Conservation (phyloP, 2,797 vertebrate genomes). For the Caiman crocodilus region DNA sequence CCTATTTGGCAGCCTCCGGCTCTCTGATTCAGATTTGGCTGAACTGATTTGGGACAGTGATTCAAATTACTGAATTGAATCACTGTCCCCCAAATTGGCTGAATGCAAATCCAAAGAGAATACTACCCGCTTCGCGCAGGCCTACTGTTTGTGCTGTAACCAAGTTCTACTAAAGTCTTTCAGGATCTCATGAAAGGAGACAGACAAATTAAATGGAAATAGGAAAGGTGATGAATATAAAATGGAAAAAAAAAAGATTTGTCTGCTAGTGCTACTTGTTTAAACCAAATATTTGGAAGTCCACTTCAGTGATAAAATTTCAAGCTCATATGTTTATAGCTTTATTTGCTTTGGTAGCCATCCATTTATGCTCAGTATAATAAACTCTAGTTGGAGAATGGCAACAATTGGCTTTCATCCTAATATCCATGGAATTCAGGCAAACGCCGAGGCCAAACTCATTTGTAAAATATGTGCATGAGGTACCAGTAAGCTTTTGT, state of each 20-base stretch:
- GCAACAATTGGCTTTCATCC: neutral
- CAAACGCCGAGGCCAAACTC: neutral
- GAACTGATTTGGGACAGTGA: no score
- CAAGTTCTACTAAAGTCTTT: neutral
- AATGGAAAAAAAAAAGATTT: neutral
- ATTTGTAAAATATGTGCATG: neutral
- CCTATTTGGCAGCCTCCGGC: no score
- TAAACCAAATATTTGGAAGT: neutral
- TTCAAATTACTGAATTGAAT: no score
- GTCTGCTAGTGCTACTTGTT: neutral
- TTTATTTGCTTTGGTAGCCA: neutral
- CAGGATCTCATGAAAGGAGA: neutral
- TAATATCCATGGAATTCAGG: neutral
- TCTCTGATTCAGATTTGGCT: no score
- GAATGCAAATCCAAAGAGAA: no score
- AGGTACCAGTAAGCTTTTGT: neutral
- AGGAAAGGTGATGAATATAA: neutral
- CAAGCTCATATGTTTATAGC: neutral
- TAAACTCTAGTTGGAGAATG: neutral
- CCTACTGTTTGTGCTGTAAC: neutral
- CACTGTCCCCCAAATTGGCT: no score
- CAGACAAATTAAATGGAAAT: neutral
- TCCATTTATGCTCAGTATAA: neutral
- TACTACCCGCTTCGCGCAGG: no score
- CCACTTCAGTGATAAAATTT: neutral